phyloP scores from a whole-genome alignment of 2,797 vertebrate species.

The Rhinophrynus dorsalis region DNA sequence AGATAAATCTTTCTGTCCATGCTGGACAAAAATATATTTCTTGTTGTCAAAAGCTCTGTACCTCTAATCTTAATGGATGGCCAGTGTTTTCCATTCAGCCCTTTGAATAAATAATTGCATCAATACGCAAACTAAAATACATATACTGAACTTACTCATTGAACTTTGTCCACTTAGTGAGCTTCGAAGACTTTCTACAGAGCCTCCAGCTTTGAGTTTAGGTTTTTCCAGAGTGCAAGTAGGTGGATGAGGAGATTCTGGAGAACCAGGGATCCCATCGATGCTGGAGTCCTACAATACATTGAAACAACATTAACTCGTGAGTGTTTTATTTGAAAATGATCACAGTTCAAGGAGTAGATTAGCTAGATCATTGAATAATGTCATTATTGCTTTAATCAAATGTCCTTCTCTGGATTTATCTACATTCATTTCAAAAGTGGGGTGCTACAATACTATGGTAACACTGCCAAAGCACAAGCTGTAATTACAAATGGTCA shows the following conservation, averaged over 20 bases:
- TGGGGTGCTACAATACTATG: no score
- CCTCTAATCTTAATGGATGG: no score
- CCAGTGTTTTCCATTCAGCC: no score
- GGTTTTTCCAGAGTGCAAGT: conserved; percentile 86
- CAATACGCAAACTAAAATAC: not conserved
- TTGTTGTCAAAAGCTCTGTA: no score
- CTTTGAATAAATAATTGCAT: no score
- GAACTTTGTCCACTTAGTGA: conserved; percentile 97
- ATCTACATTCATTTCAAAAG: no score
- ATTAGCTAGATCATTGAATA: not conserved
- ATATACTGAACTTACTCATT: conserved; percentile 80
- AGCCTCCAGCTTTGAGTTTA: conserved; percentile 94
- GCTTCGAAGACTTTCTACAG: conserved; percentile 93
- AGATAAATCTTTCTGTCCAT: no score
- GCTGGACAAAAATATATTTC: no score
- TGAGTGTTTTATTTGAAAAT: not conserved
- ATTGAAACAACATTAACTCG: conserved; percentile 36
- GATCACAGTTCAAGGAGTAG: not conserved
- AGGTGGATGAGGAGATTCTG: conserved; percentile 77
- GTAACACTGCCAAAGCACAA: no score
- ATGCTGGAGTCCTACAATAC: conserved; percentile 76
- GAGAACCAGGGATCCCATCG: conserved; percentile 80
- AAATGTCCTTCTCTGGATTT: no score
- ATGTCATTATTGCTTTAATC: no score
- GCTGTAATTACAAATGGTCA: no score